phyloP scores from a whole-genome alignment of 2,888 invertebrate genomes.

The Macrosiphum euphorbiae region DNA sequence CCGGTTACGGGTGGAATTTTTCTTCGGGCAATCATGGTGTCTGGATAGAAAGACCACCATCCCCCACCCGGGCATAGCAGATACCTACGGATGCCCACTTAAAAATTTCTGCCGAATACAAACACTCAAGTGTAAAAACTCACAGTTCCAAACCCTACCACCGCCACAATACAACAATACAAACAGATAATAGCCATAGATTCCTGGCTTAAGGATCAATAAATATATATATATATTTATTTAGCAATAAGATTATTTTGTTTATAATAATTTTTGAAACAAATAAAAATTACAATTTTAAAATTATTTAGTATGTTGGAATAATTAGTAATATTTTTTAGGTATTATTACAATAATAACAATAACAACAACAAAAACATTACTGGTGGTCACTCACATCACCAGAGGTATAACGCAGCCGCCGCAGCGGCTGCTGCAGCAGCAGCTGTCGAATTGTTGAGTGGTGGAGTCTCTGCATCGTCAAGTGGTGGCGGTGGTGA shows the following conservation, averaged over 20 bases:
- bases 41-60: too few species aligned
- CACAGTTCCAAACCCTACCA: too few species aligned
- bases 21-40: too few species aligned
- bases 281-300: not conserved
- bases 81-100: too few species aligned
- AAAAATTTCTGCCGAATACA: too few species aligned
- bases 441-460: constrained; percentile 42
- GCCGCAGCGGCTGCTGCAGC: constrained; percentile 41
- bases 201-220: too few species aligned
- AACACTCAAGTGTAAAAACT: too few species aligned
- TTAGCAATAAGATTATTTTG: not conserved
- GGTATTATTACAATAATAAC: constrained; percentile 53
- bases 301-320: not conserved
- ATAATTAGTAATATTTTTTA: constrained; percentile 36
- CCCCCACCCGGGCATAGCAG: too few species aligned
- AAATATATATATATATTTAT: too few species aligned
- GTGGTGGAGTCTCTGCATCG: constrained; percentile 4
- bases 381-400: not conserved
- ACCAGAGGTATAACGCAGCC: constrained; percentile 49
- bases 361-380: constrained; percentile 45
- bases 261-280: not conserved
- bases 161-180: too few species aligned
- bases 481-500: constrained; percentile 30
- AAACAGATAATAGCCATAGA: too few species aligned
- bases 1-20: too few species aligned